Conservation (phyloP, 1,140 invertebrate species). For the Sitobion miscanthi region DNA sequence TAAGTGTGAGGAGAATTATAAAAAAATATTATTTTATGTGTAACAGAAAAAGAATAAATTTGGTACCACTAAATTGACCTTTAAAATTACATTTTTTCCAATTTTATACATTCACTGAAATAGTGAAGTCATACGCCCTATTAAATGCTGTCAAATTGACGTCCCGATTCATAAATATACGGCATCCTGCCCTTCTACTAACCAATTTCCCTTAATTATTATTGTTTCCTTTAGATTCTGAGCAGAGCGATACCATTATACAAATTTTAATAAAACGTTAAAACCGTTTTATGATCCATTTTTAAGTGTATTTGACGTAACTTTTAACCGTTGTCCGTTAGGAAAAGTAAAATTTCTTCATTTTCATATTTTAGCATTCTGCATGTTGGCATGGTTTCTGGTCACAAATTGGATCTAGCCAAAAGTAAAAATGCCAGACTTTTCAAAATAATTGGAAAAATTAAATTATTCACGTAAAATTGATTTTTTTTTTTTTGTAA, state of each 20-base stretch:
- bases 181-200: not conserved
- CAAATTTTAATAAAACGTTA: too few relatives aligned
- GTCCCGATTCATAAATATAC: not conserved
- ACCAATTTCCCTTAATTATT: not conserved
- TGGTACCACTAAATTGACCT: not conserved
- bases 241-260: not conserved
- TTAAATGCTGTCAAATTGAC: not conserved
- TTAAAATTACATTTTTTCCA: conserved; percentile 2
- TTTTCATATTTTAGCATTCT: too few relatives aligned
- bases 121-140: not conserved
- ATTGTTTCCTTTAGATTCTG: not conserved
- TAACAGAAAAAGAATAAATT: not conserved
- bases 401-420: too few relatives aligned
- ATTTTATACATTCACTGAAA: not conserved
- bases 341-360: too few relatives aligned
- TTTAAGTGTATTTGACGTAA: not conserved
- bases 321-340: too few relatives aligned
- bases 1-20: not conserved
- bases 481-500: too few relatives aligned
- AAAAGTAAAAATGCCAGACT: too few relatives aligned
- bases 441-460: too few relatives aligned
- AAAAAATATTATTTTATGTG: not conserved
- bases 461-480: too few relatives aligned
- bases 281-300: not conserved
- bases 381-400: too few relatives aligned